phyloP scores from a whole-genome alignment of 2,888 invertebrate genomes.

The Tipula unca region DNA sequence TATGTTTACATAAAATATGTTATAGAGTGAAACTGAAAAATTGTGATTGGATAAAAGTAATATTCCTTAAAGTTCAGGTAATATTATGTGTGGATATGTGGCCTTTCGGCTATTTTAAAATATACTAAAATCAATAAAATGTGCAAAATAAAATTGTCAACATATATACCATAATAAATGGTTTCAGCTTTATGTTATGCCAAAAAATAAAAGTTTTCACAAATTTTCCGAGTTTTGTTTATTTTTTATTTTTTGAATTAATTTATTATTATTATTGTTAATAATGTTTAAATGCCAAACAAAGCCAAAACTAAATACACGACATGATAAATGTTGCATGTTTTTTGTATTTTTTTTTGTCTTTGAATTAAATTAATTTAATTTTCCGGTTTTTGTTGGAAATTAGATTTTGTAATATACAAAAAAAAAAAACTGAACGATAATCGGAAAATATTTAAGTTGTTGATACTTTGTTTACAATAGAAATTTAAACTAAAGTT shows the following conservation, averaged over 20 bases:
- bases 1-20: too few relatives aligned
- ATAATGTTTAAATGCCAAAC: not conserved
- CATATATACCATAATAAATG: not conserved
- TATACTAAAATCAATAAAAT: not conserved
- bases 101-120: not conserved
- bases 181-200: not conserved
- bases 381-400: not conserved
- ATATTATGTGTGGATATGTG: not conserved
- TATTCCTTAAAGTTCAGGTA: not conserved
- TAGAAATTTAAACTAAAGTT: not conserved
- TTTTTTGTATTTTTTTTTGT: not conserved
- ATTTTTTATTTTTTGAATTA: too few relatives aligned
- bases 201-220: not conserved
- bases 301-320: not conserved
- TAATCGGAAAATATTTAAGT: not conserved
- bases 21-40: too few relatives aligned
- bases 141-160: not conserved
- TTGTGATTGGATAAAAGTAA: not conserved
- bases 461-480: slow-evolving; percentile 8
- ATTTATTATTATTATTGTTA: not conserved
- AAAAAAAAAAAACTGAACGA: not conserved
- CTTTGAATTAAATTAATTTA: not conserved
- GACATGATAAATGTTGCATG: not conserved
- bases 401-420: not conserved
- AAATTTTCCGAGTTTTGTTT: not conserved